These are phyloP conservation scores for Tylochromis polylepis DNA, from an alignment of 2,113 vertebrate genomes.

Conservation along the genomic window DNA sequence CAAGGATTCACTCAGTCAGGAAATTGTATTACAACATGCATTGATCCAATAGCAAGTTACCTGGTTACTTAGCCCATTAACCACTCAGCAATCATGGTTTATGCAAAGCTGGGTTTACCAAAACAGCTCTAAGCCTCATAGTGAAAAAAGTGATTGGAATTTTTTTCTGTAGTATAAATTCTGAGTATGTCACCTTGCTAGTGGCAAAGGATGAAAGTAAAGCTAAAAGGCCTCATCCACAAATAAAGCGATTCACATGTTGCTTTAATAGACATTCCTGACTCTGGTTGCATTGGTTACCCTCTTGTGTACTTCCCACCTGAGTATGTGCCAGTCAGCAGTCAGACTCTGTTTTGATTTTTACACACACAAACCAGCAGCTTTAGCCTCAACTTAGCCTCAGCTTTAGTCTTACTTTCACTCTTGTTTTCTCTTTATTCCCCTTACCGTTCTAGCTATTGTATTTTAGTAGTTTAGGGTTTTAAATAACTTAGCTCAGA, in stretches of 20 bases:
- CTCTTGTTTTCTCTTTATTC: not conserved
- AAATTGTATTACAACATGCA: not conserved
- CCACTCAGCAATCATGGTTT: not conserved
- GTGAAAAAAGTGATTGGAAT: not conserved
- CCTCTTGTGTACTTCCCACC: not conserved
- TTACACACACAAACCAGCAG: slow-evolving; percentile 5
- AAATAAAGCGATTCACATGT: not conserved
- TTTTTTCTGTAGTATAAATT: not conserved
- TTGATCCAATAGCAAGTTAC: not conserved
- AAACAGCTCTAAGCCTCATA: not conserved
- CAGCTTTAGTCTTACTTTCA: not conserved
- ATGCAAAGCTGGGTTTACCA: slow-evolving; percentile 6
- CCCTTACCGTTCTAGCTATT: not conserved
- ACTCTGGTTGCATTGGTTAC: not conserved
- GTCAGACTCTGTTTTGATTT: slow-evolving; percentile 16
- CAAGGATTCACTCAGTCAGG: not conserved
- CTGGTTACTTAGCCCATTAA: not conserved
- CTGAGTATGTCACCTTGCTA: slow-evolving; percentile 2
- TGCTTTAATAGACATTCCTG: not conserved
- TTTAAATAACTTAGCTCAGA: slow-evolving; percentile 12
- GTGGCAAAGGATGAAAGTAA: slow-evolving; percentile 18
- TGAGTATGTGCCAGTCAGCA: not conserved
- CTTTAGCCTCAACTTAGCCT: slow-evolving; percentile 8
- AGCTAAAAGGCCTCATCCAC: slow-evolving; percentile 1
- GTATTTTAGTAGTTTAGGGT: slow-evolving; percentile 16